These are phyloP conservation scores for Phataginus tetradactyla DNA, from an alignment of 2,797 vertebrate genomes.

Conservation along the genomic window DNA sequence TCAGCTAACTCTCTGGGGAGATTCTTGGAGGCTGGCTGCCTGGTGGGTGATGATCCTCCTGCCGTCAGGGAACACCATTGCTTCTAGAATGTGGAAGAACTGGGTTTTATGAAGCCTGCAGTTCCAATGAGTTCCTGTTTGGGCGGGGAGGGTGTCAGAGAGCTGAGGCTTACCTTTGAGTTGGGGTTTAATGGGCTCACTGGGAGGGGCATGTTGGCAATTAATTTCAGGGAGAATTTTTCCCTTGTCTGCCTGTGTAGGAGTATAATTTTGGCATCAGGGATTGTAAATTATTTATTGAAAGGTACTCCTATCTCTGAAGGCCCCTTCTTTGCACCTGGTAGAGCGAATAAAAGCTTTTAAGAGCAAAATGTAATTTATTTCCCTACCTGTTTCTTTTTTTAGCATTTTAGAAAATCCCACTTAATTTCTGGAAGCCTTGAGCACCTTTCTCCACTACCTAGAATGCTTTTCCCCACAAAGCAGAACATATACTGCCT, in stretches of 20 bases:
- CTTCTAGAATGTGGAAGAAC: background rate
- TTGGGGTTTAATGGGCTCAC: background rate
- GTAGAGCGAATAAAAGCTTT: slow-evolving; percentile 60
- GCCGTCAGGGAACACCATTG: background rate
- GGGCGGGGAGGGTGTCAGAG: background rate
- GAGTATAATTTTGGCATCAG: slow-evolving; percentile 17
- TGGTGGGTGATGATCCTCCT: rapidly evolving
- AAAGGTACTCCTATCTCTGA: slow-evolving; percentile 45
- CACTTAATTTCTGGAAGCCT: background rate
- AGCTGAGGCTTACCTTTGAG: background rate
- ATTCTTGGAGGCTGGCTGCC: background rate
- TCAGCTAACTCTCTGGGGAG: background rate
- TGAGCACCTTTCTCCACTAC: background rate
- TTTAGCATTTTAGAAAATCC: slow-evolving; percentile 40
- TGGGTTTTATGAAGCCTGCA: background rate
- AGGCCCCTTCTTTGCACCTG: slow-evolving; percentile 70
- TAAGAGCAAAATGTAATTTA: slow-evolving; percentile 60
- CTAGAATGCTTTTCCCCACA: background rate
- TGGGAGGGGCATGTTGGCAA: background rate
- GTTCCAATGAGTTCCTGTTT: background rate
- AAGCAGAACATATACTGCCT: too few species aligned
- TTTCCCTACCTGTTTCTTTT: slow-evolving; percentile 45
- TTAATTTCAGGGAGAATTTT: background rate
- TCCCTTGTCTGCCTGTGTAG: background rate
- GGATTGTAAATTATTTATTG: background rate